Evolutionary conservation across 37 sponge, comb jelly and placozoan species (phyloP), one percentile per base, ranked within the genome.

Genomic region (Ephydatia muelleri): DNA sequence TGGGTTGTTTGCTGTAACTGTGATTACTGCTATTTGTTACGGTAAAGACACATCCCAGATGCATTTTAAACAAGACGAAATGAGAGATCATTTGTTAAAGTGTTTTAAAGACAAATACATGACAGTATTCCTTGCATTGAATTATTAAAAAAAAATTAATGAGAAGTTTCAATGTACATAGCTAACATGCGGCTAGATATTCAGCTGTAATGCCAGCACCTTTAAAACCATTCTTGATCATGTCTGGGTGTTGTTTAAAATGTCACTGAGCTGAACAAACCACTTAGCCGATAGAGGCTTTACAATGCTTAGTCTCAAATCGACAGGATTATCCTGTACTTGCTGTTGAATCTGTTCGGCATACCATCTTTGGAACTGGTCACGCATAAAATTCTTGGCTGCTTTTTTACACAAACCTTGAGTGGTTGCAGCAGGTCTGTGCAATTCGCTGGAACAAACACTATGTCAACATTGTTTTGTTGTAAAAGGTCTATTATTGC

Each of bases 351-450:
- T 77, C n/a, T 86, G 68, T 36, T 5, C 33, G 26, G 84, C 64
- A 83, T 92, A 88, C 80, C 88, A 88, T 27, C 84, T 88, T 23
- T 72, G 43, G 40, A 85, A 90, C 30, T 72, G 35, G 33, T 47
- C n/a, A 4, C 82, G n/a, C 84, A 92, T 74, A 48, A 84, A 83
- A 5, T 84, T 70, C 65, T 87, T 91, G 22, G 83, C 88, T 21
- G 82, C 73, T 36, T 91, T 87, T 67, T 91, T 91, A 90, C 86
- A 65, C 75, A 73, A 30, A 85, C 26, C 29, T 85, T 78, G 0
- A 91, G 78, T 5, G 92, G 92, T 65, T 92, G 88, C 40, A 88
- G 68, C n/a, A 35, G 64, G 35, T 92, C 82, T 23, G 92, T 92
- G 36, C 84, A 78, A 66, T 88, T 92, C 9, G 88, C 81, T 43